Percentiles rank a stretch among this genome's conserved stretches.
Conservation (phyloP, 2,888 invertebrate genomes). For the Phaonia tiefii region DNA sequence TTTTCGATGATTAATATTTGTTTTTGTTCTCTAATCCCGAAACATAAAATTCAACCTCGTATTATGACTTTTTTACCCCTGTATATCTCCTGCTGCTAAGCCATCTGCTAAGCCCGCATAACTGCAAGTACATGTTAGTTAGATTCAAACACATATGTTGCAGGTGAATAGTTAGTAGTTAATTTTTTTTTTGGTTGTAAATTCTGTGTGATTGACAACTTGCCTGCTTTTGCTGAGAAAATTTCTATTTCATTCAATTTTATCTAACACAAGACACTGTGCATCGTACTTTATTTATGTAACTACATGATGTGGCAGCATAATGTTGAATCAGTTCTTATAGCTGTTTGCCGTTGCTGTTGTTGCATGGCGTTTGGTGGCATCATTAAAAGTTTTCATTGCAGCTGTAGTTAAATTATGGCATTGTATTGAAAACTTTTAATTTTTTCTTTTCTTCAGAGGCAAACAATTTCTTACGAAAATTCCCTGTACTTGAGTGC, state of each 20-base stretch:
- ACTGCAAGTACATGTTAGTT: too few relatives aligned
- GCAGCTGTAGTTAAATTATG: constrained; percentile 67
- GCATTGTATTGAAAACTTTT: constrained; percentile 66
- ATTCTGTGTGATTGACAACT: too few relatives aligned
- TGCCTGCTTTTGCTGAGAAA: too few relatives aligned
- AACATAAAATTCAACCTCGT: too few relatives aligned
- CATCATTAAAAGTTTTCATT: constrained; percentile 67
- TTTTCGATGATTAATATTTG: too few relatives aligned
- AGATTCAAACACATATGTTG: too few relatives aligned
- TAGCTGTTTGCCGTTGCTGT: constrained; percentile 51
- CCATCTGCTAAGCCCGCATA: too few relatives aligned
- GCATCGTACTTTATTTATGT: constrained; percentile 43
- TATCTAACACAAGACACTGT: constrained; percentile 18
- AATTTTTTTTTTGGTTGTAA: too few relatives aligned
- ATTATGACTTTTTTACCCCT: too few relatives aligned
- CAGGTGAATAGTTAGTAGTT: too few relatives aligned
- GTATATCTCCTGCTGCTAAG: too few relatives aligned
- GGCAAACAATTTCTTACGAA: constrained; percentile 17
- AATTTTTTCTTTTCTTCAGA: constrained; percentile 11
- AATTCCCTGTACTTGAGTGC: constrained; percentile 58
- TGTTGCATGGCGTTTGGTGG: constrained; percentile 64
- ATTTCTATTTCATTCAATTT: constrained; percentile 1
- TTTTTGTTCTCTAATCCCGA: too few relatives aligned
- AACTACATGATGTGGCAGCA: constrained; percentile 58
- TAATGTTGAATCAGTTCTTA: background rate